Evolutionary conservation across 2,113 vertebrate genomes (phyloP), one percentile per base, ranked within the genome.

Genomic region (Hystrix cristata): DNA sequence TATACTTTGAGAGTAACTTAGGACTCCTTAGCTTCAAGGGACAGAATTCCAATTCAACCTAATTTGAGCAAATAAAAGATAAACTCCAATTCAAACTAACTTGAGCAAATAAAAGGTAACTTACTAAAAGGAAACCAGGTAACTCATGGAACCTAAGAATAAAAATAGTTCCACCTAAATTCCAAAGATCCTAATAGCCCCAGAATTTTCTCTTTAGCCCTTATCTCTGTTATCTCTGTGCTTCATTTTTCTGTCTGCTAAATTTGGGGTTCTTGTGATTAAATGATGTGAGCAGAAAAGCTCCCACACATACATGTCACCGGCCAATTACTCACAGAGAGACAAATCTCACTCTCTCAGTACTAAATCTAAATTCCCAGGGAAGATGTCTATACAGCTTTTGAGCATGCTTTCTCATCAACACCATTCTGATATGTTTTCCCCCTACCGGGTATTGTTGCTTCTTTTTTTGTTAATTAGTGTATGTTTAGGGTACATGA

Each of bases 51-150:
- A 93, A 69, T 51, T 90, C 57, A 86, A 93, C 86, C 59, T 82
- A n/a, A 88, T 38, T 16, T 57, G 55, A 90, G 48, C 29, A 90
- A 82, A 93, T 55, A 90, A 76, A 72, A 90, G 38, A 27, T 60
- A 72, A 92, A 92, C 71, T 88, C 79, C 46, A 90, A 65, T 53
- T 87, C 51, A 83, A 92, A 96, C 62, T 84, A n/a, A 91, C 43
- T 18, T 67, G 38, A 87, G 34, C 48, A 91, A 88, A 94, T 71
- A 88, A 71, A 87, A 92, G 55, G 71, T 31, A 62, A 71, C 72
- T 82, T 87, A 48, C 69, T 72, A 71, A 87, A 95, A 87, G n/a
- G 53, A 83, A 55, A 82, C 55, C 43, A 13, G 0, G n/a, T 27
- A 76, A 71, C n/a, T 87, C n/a, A 71, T 4, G 65, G 76, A 84